Conservation (phyloP, 1,140 invertebrate genomes). For the Sycophila sp. region DNA sequence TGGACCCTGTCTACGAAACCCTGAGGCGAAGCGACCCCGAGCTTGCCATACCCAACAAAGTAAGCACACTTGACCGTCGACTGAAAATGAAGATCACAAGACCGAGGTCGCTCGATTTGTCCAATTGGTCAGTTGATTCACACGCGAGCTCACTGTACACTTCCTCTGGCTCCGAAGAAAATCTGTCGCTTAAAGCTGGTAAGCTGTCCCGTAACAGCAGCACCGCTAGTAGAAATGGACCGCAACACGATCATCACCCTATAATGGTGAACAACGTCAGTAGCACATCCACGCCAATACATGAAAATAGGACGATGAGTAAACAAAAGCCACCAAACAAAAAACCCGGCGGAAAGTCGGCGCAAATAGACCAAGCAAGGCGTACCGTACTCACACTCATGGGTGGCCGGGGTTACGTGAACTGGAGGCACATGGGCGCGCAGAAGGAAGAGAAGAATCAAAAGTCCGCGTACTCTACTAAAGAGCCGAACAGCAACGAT, state of each 20-base stretch:
- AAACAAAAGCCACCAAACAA: conserved; percentile 45
- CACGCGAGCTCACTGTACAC: conserved; percentile 83
- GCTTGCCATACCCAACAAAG: conserved; percentile 81
- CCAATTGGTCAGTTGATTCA: conserved; percentile 89
- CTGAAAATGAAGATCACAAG: conserved; percentile 82
- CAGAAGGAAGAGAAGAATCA: conserved; percentile 55
- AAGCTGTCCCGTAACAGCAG: conserved; percentile 78
- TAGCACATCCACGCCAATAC: background rate
- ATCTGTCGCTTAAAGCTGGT: conserved; percentile 73
- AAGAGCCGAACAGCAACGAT: conserved; percentile 78
- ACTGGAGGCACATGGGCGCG: conserved; percentile 74
- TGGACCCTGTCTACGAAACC: conserved; percentile 79
- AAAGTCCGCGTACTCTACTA: conserved; percentile 55
- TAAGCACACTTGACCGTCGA: conserved; percentile 81
- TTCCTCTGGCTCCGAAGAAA: conserved; percentile 84
- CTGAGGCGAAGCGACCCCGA: conserved; percentile 83
- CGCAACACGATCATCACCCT: conserved; percentile 57
- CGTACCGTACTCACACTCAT: conserved; percentile 86
- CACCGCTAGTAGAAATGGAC: conserved; percentile 73
- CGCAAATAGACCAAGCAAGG: conserved; percentile 68
- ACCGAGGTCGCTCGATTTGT: conserved; percentile 83
- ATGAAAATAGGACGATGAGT: conserved; percentile 17
- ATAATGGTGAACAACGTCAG: conserved; percentile 20
- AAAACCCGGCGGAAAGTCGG: conserved; percentile 53
- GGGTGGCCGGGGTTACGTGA: conserved; percentile 87